phyloP scores from a whole-genome alignment of 2,113 vertebrate species.

The Illadopsis cleaveri region DNA sequence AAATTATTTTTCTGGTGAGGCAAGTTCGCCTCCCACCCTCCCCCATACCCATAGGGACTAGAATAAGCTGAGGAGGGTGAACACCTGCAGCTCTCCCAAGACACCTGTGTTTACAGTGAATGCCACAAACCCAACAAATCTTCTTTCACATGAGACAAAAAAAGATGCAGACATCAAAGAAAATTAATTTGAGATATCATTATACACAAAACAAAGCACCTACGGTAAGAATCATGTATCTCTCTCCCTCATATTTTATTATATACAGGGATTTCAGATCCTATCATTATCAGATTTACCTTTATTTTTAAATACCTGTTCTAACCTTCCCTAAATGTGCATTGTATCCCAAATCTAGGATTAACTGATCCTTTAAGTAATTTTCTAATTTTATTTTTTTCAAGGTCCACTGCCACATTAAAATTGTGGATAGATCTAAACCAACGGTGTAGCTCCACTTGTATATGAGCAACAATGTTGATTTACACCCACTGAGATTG shows the following conservation, averaged over 20 bases:
- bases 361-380: background rate
- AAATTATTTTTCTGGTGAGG: slow-evolving; percentile 60
- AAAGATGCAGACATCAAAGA: slow-evolving; percentile 38
- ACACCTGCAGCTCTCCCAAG: slow-evolving; percentile 70
- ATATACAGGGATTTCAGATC: background rate
- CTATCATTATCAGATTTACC: background rate
- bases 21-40: background rate
- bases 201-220: background rate
- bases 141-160: slow-evolving; percentile 24
- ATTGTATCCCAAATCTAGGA: background rate
- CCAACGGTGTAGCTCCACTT: background rate
- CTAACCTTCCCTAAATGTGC: background rate
- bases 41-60: slow-evolving; percentile 54
- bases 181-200: slow-evolving; percentile 42
- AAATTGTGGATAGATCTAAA: background rate
- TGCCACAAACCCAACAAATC: slow-evolving; percentile 54
- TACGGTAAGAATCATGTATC: background rate
- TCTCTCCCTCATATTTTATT: background rate
- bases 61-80: slow-evolving; percentile 60
- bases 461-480: background rate
- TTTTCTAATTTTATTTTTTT: background rate
- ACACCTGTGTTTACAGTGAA: slow-evolving; percentile 65
- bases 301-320: background rate
- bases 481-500: background rate
- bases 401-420: background rate